Evolutionary conservation across 2,888 invertebrate species (phyloP), one percentile per base, ranked within the genome.

Genomic region (Coelinius sp.): DNA sequence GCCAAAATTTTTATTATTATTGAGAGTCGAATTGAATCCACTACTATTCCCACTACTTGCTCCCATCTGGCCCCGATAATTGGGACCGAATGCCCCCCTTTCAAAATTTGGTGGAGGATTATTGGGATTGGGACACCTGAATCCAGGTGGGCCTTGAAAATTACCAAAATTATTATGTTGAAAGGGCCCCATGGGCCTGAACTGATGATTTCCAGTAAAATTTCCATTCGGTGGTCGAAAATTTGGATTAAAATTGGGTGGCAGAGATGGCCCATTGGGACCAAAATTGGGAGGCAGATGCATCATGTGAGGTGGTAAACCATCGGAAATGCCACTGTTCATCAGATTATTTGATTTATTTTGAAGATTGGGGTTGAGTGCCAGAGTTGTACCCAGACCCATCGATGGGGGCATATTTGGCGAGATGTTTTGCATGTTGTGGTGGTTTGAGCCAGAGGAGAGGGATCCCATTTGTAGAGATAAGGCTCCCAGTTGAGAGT

Each of bases 351-450:
- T 76, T 7, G 10, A 41, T 41, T 80, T 80, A n/a, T 68, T 81
- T 53, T 80, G 80, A 77, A 83, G 77, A 24, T 76, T 76, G 10
- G 79, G 75, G 62, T 80, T 80, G 7, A 73, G 64, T 5, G 74
- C 76, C 17, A 76, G 75, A 66, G 68, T 74, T 73, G 83, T 84
- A 7, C 82, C 77, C 75, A 84, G 85, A 8, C 81, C 78, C 67
- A 84, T 71, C 31, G 78, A 77, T 14, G 82, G 80, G 14, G 81
- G 83, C 81, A 83, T 83, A 25, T 85, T 83, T 0, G 86, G 82
- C 74, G 84, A 85, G 6, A 86, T 82, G 14, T 84, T 83, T 69
- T 86, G 86, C 81, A 85, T 84, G 25, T 85, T 85, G 52, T 84
- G 83, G 56, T 85, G 85, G 76, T 82, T 84, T 2, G 83, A 75